These are phyloP conservation scores for Alfaro cultratus DNA, from an alignment of 2,797 vertebrate species.

Conservation along the genomic window DNA sequence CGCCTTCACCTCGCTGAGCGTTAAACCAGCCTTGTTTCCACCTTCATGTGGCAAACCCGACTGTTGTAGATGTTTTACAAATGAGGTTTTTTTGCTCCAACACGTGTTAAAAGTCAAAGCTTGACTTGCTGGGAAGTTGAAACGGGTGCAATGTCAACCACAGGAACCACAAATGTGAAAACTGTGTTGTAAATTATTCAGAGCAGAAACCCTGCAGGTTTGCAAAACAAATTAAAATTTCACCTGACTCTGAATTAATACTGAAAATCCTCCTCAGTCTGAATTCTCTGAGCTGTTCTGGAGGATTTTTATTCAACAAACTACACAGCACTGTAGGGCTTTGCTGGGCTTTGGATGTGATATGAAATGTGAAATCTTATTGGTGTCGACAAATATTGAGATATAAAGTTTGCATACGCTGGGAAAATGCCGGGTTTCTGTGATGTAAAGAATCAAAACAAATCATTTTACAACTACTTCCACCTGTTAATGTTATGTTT, in stretches of 20 bases:
- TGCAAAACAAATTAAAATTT: background rate
- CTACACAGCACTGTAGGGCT: background rate
- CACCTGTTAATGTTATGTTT: background rate
- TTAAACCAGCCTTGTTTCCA: background rate
- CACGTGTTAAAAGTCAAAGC: background rate
- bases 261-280: background rate
- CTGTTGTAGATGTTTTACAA: background rate
- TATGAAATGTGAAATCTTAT: background rate
- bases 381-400: background rate
- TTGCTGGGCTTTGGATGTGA: background rate
- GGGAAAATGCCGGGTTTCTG: background rate
- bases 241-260: too few relatives aligned
- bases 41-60: constrained; percentile 10
- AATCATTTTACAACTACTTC: too few relatives aligned
- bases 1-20: background rate
- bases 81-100: background rate
- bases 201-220: background rate
- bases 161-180: background rate
- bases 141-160: background rate
- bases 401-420: background rate
- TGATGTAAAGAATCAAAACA: background rate
- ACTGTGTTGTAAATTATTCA: background rate
- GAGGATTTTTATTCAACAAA: background rate
- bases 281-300: background rate
- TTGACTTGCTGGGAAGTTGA: background rate